Evolutionary conservation across 1,140 invertebrate species (phyloP), one percentile per base, ranked within the genome.

Genomic region (Aphidius ervi): DNA sequence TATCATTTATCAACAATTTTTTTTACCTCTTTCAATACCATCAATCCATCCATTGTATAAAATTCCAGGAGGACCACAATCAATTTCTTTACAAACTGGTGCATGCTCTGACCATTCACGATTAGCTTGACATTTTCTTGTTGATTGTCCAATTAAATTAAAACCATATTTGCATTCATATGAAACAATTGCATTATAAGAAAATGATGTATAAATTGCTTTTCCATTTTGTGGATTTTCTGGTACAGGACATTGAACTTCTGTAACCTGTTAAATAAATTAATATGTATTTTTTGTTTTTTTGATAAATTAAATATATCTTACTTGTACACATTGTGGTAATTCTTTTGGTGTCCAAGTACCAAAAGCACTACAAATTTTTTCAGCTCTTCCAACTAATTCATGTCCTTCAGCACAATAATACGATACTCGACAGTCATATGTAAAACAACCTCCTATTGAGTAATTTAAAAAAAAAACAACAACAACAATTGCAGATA

Each of bases 21-120:
- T 31, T 61, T 66, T 65, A 80, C 78, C 78, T 9, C 86, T 84
- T 66, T 93, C 91, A 55, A 92, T 91, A 68, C 95, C 95, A 76
- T 98, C 94, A 59, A 98, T 83, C 89, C 94, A 98, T 6, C 96
- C 96, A 74, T 98, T 98, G 82, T 91, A 93, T 1, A 98, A 82
- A 23, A 87, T 84, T 5, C 93, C 93, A 0, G 94, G 93, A 66
- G 89, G 86, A 3, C 93, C 92, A 76, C 96, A 99, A 80, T 97
- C 92, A 69, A 98, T 97, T 81, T 97, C 96, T 87, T 94, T 91
- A 76, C 96, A 98, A 41, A 82, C 80, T 1, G 95, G 93, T 65
- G 91, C 85, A 9, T 85, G 82, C 41, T 93, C 95, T 10, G 91
- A 89, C 96, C 96, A 99, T 73, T 90, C 88, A 73, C 90, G 90